Conservation (phyloP, 2,113 vertebrate genomes). For the Rostratula benghalensis region DNA sequence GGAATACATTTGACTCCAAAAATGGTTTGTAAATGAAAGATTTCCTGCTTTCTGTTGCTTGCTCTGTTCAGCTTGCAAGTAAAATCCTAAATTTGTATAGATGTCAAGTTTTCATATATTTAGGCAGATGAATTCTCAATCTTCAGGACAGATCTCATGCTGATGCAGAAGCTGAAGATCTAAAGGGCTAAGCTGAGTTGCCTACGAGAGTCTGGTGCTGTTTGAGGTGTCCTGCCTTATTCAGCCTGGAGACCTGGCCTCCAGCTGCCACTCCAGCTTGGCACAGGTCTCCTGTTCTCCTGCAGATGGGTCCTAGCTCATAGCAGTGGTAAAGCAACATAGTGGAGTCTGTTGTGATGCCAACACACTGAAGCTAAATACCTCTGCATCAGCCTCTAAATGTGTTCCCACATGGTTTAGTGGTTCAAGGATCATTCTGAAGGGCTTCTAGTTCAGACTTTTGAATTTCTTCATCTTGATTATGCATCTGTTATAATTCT, state of each 20-base stretch:
- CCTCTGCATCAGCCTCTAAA: not conserved
- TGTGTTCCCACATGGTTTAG: not conserved
- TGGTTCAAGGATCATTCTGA: not conserved
- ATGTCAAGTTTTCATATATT: not conserved
- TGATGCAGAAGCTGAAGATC: not conserved
- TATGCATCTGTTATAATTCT: not conserved
- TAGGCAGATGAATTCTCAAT: not conserved
- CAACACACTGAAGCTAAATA: not conserved
- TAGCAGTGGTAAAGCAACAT: not conserved
- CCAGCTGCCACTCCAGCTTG: not conserved
- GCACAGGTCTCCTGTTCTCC: not conserved
- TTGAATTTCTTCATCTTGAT: not conserved
- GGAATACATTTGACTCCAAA: not conserved
- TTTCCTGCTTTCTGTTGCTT: not conserved
- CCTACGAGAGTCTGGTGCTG: not conserved
- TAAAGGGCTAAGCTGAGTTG: not conserved
- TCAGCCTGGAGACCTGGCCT: not conserved
- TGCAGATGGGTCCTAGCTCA: not conserved
- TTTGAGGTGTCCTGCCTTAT: not conserved
- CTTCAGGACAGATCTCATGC: not conserved
- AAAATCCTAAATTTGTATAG: not conserved
- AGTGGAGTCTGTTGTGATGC: not conserved
- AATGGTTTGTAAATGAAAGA: slow-evolving; percentile 23
- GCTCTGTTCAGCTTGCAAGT: not conserved
- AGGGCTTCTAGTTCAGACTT: not conserved